Conservation (phyloP, 2,888 invertebrate genomes). For the Therioaphis trifolii region DNA sequence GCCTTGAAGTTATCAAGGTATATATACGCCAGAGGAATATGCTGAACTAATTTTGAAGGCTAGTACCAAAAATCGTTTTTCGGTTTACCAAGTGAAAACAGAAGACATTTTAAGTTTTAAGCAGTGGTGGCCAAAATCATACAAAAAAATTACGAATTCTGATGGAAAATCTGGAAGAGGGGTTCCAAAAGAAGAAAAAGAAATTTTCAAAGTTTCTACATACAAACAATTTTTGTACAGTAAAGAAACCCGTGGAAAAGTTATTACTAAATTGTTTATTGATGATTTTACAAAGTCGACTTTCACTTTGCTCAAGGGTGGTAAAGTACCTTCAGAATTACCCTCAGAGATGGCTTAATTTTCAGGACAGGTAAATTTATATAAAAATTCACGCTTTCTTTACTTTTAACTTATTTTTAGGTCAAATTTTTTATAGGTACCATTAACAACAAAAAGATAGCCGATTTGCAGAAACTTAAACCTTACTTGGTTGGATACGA, state of each 20-base stretch:
- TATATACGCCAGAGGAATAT: neutral
- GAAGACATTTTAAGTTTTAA: neutral
- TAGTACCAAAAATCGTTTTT: conserved; percentile 1
- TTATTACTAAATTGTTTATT: neutral
- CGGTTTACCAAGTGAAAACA: neutral
- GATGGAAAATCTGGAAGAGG: neutral
- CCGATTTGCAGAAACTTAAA: no score
- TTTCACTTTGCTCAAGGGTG: no score
- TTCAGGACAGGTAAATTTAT: conserved; percentile 4
- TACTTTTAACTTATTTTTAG: neutral
- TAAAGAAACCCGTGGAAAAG: neutral
- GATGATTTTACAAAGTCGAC: neutral
- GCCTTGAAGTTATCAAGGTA: no score
- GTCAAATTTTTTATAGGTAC: neutral
- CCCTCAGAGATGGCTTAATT: neutral
- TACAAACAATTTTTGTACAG: neutral
- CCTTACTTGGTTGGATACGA: no score
- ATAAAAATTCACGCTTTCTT: neutral
- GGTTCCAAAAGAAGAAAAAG: neutral
- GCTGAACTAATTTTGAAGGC: neutral
- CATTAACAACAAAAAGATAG: no score
- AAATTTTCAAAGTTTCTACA: neutral
- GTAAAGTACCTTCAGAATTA: neutral
- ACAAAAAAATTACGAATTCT: no score
- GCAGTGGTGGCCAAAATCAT: no score